A percentile compares a stretch with the other conserved stretches of the same genome.
Evolutionary conservation across 2,888 invertebrate species (phyloP).

Genomic region (Leucophenga maculata): DNA sequence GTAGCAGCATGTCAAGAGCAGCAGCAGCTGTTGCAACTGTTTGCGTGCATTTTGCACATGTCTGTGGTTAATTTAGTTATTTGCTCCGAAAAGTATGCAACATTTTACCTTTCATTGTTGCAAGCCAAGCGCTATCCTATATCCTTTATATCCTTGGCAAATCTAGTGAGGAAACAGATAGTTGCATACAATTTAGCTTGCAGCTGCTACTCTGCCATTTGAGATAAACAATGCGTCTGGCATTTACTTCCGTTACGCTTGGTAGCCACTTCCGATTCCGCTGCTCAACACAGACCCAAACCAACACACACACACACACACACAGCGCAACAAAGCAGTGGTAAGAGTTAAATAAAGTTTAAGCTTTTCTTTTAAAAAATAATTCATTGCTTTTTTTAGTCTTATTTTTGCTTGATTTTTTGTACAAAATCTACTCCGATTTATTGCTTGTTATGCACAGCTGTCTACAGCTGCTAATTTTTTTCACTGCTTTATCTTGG

Average conservation of each 20-base stretch:
- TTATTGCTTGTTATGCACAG: slow-evolving; percentile 9
- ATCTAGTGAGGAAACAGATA: too few relatives aligned
- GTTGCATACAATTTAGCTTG: too few relatives aligned
- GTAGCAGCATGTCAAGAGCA: neutral
- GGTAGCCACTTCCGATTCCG: too few relatives aligned
- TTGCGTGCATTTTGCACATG: slow-evolving; percentile 23
- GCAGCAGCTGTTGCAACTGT: neutral
- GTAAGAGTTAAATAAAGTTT: neutral
- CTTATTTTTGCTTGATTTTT: neutral
- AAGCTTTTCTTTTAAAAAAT: neutral
- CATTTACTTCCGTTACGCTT: too few relatives aligned
- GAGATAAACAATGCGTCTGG: too few relatives aligned
- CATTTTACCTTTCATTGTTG: slow-evolving; percentile 25
- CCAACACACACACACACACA: neutral
- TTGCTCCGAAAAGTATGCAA: slow-evolving; percentile 29
- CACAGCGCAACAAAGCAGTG: neutral
- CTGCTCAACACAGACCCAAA: neutral
- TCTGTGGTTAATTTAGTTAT: slow-evolving; percentile 33
- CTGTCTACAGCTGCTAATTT: too few relatives aligned
- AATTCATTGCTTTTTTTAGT: neutral
- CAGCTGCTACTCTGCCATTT: too few relatives aligned
- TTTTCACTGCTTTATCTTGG: too few relatives aligned
- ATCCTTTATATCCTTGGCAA: too few relatives aligned
- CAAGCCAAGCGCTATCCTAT: neutral
- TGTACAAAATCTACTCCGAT: slow-evolving; percentile 1